Evolutionary conservation across 53 echinoderm and acorn worm species (phyloP).

Genomic region (Apostichopus leukothele): DNA sequence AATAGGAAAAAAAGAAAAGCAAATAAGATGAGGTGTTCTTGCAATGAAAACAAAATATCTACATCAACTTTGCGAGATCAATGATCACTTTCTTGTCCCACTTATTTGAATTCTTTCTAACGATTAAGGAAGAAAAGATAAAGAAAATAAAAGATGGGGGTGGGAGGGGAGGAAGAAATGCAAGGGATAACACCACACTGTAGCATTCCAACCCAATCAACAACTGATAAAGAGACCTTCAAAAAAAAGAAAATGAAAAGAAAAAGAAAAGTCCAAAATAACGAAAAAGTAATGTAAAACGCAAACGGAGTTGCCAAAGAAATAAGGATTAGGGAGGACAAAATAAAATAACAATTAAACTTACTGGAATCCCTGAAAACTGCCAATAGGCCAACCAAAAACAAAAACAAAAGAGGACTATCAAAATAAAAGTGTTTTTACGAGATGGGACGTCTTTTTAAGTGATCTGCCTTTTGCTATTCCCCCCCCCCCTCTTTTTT

Average conservation of each 20-base stretch:
- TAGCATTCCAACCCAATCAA: background rate
- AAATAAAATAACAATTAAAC: constrained; percentile 5
- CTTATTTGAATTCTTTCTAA: too few species aligned
- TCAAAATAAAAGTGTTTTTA: background rate
- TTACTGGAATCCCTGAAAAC: constrained; percentile 42
- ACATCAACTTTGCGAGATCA: too few species aligned
- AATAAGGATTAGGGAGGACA: background rate
- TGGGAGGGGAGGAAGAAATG: background rate
- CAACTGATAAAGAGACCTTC: background rate
- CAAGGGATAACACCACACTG: background rate
- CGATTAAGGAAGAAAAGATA: too few species aligned
- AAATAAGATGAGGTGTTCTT: too few species aligned
- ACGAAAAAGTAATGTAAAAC: background rate
- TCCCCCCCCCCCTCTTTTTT: too few species aligned
- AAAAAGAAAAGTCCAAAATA: background rate
- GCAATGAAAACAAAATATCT: too few species aligned
- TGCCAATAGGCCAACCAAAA: constrained; percentile 9
- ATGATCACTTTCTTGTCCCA: too few species aligned
- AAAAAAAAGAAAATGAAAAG: background rate
- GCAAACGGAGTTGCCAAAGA: background rate
- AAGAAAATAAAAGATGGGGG: too few species aligned
- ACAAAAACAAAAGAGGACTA: constrained; percentile 13
- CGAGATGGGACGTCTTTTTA: too few species aligned
- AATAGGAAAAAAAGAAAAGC: too few species aligned
- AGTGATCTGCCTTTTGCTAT: too few species aligned